Base-by-base conservation (phyloP, 2,888 invertebrate species). In the Pseudeuparius sepicola region DNA sequence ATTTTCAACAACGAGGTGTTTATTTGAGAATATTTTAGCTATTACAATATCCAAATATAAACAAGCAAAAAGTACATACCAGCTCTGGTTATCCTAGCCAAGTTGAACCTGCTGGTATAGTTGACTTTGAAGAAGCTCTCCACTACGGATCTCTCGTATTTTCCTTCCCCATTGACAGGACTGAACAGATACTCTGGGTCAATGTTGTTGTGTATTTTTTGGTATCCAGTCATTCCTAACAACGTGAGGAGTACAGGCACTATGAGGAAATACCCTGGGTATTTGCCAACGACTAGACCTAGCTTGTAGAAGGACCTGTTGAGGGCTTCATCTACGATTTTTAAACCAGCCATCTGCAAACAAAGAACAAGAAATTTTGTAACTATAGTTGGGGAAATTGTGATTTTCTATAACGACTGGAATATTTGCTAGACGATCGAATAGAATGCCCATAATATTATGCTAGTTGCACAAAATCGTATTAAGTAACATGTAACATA, bases 131-230 rank as follows among this genome's bases (percentile, higher is more conserved):
- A 92, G 53, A 75, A 71, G 46, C 75, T 71, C 55, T 90, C 89
- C 9, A 88, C 85, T 32, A 86, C 73, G 14, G 77, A 73, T 47
- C 90, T 70, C 57, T 90, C 90, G 27, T 68, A 59, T 62, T 87
- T 87, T 9, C 86, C 88, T 48, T 81, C 82, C 1, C 90, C 90
- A 51, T 84, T 80, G 44, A 86, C 70, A 0, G 92, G 92, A 20
- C 88, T 87, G 66, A 90, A 92, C 11, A 92, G 70, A 63, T 90
- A 92, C 60, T 90, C 90, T 1, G 90, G 90, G 61, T 90, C 90
- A 65, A 89, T 89, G 66, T 89, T 86, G 64, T 88, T 89, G 57
- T 79, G 68, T 39, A 90, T 72, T 58, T 75, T 71, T 64, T 90
- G 90, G 63, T 83, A 86, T 32, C 90, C 90, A 14, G 90, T 90